phyloP scores from a whole-genome alignment of 2,113 vertebrate species.

The Hippocampus guttulatus region DNA sequence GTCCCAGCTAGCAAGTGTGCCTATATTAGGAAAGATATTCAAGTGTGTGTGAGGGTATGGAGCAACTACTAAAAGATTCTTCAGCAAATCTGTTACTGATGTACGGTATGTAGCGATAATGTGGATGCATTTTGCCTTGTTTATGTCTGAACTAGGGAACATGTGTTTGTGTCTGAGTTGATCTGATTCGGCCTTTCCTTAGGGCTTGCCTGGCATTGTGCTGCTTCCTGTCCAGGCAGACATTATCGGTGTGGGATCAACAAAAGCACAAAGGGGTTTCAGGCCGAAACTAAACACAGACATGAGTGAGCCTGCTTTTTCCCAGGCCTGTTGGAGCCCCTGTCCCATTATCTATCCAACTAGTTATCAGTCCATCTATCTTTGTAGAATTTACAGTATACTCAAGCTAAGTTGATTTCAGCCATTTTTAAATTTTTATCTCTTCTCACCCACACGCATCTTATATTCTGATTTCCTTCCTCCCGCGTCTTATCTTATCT shows the following conservation, averaged over 20 bases:
- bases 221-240: constrained; percentile 60
- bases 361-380: constrained; percentile 24
- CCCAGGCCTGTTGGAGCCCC: constrained; percentile 54
- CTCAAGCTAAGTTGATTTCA: constrained; percentile 6
- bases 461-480: constrained; percentile 8
- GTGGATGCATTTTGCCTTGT: constrained; percentile 6
- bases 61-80: background rate
- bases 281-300: constrained; percentile 20
- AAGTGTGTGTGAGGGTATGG: background rate
- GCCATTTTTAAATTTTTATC: background rate
- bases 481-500: constrained; percentile 5
- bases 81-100: background rate
- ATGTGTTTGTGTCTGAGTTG: constrained; percentile 24
- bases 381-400: background rate
- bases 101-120: background rate
- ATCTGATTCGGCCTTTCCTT: constrained; percentile 53
- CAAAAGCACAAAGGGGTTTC: constrained; percentile 49
- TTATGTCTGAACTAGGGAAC: constrained; percentile 17
- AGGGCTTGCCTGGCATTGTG: constrained; percentile 65
- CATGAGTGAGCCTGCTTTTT: constrained; percentile 23
- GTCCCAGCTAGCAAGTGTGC: background rate
- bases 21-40: background rate
- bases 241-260: constrained; percentile 64
- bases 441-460: background rate
- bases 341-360: constrained; percentile 11